A percentile compares a stretch with the other conserved stretches of the same genome.
Conservation (phyloP, 2,113 vertebrate species). For the Ondatra zibethicus region DNA sequence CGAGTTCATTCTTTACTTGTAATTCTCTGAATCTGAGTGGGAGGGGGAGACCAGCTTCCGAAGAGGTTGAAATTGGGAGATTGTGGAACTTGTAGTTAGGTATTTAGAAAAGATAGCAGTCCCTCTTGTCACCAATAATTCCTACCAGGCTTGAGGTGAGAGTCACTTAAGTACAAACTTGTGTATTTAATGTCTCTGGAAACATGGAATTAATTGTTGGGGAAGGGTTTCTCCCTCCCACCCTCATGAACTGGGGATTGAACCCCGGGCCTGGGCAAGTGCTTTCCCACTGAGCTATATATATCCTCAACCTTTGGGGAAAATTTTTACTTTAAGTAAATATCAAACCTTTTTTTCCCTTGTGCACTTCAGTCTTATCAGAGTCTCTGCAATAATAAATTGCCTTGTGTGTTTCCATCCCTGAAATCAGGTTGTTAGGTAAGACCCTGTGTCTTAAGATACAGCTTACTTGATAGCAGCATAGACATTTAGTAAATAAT, state of each 20-base stretch:
- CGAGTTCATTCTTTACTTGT: background rate
- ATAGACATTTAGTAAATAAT: background rate
- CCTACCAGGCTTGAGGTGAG: background rate
- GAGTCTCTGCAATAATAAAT: background rate
- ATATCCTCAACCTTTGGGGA: background rate
- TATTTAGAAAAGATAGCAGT: background rate
- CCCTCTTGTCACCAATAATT: no score
- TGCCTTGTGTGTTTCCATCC: background rate
- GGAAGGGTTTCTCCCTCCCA: background rate
- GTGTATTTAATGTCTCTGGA: background rate
- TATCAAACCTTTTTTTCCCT: slow-evolving; percentile 8
- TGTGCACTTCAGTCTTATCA: background rate
- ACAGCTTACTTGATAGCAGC: background rate
- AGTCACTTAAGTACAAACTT: background rate
- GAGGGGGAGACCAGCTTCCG: background rate
- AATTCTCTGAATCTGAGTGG: background rate
- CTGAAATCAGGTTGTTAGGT: background rate
- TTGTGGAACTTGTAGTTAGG: background rate
- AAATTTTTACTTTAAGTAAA: slow-evolving; percentile 61
- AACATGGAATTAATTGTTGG: slow-evolving; percentile 38
- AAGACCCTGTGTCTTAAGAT: background rate
- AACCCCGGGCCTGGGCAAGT: background rate
- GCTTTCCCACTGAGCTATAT: background rate
- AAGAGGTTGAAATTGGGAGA: slow-evolving; percentile 3
- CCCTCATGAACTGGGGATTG: background rate